phyloP scores from a whole-genome alignment of 2,113 vertebrate species.

The Ahaetulla prasina region DNA sequence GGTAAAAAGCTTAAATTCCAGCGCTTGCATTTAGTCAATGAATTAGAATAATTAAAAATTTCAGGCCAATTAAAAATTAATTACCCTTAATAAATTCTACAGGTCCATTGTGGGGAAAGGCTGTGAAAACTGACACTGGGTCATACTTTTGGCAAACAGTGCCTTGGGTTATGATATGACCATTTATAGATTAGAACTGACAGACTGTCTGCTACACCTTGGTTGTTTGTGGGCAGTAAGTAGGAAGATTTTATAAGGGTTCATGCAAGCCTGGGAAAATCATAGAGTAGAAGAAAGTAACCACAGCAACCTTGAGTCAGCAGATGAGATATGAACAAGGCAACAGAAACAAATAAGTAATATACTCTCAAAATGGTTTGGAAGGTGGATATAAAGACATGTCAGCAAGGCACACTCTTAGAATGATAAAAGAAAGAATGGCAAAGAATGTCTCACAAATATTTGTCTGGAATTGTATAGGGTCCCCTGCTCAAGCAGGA shows the following conservation, averaged over 20 bases:
- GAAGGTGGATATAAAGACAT: neutral
- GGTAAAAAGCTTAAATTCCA: neutral
- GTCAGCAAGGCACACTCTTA: neutral
- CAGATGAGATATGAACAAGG: neutral
- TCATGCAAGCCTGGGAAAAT: neutral
- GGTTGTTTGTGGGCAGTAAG: neutral
- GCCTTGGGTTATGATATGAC: neutral
- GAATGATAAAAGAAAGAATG: neutral
- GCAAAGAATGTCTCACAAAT: neutral
- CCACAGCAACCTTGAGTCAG: neutral
- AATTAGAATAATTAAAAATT: neutral
- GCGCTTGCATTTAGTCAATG: neutral
- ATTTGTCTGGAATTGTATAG: neutral
- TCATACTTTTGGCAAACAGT: neutral
- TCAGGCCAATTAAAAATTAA: neutral
- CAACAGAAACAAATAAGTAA: neutral
- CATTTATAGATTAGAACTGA: neutral
- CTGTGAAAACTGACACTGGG: neutral
- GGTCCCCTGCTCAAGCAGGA: neutral
- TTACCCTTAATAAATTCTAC: neutral
- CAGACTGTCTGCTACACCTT: neutral
- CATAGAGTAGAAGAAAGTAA: neutral
- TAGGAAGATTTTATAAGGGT: neutral
- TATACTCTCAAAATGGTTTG: neutral
- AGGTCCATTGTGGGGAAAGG: neutral